Conservation (phyloP, 1,140 invertebrate genomes). For the Rhopalosiphum padi region DNA sequence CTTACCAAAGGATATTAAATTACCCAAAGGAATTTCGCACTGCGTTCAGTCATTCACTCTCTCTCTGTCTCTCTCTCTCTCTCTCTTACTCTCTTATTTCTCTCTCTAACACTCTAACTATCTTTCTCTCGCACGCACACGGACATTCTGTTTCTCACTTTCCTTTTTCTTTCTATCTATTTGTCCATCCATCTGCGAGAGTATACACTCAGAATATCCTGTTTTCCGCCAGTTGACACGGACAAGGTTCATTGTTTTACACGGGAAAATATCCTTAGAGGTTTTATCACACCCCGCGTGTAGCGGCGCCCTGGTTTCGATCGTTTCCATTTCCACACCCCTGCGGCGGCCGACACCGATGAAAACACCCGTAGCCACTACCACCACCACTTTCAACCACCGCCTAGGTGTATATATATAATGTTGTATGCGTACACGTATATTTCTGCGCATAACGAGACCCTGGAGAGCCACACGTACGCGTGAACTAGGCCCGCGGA, state of each 20-base stretch:
- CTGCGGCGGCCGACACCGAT: background rate
- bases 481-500: background rate
- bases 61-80: background rate
- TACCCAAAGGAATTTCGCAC: conserved; percentile 50
- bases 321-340: conserved; percentile 35
- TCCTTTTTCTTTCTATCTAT: background rate
- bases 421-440: background rate
- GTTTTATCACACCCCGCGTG: conserved; percentile 15
- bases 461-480: conserved; percentile 3
- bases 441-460: background rate
- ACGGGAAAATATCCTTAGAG: background rate
- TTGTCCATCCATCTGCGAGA: background rate
- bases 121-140: background rate
- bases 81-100: background rate
- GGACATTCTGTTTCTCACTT: background rate
- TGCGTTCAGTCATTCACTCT: background rate
- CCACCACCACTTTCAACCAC: background rate
- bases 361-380: background rate
- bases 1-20: conserved; percentile 56
- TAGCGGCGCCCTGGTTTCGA: background rate
- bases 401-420: background rate
- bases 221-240: conserved; percentile 20
- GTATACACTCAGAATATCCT: background rate
- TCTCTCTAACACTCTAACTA: background rate
- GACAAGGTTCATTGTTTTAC: conserved; percentile 17